phyloP scores from a whole-genome alignment of 2,113 vertebrate genomes.

The Actinemys pallida region DNA sequence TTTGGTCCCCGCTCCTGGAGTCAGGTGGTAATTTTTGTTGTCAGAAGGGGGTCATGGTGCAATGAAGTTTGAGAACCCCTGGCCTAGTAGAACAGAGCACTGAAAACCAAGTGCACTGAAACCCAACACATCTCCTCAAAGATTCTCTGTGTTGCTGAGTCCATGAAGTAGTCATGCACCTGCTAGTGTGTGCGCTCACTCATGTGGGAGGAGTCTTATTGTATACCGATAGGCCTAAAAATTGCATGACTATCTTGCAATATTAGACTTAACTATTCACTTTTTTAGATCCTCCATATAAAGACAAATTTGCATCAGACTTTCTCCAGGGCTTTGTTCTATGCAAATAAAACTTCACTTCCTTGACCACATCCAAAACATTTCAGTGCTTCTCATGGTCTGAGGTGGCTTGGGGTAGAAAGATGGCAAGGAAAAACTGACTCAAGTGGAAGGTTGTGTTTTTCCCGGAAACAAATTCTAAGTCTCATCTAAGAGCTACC shows the following conservation, averaged over 20 bases:
- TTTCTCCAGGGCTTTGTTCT: background rate
- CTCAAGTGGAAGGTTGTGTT: fast-evolving
- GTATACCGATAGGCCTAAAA: background rate
- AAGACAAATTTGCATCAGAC: background rate
- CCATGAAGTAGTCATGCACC: background rate
- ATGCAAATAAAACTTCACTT: background rate
- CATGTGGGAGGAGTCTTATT: no score
- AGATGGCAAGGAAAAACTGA: background rate
- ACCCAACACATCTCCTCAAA: background rate
- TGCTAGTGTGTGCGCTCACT: background rate
- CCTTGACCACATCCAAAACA: background rate
- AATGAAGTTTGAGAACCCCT: no score
- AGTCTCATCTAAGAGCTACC: background rate
- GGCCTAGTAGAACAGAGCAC: background rate
- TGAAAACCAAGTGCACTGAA: background rate
- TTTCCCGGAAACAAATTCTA: background rate
- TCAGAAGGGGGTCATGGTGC: no score
- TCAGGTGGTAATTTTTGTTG: no score
- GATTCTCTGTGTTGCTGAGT: background rate
- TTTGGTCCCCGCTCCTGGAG: no score
- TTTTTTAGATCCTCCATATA: background rate
- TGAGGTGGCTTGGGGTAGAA: background rate
- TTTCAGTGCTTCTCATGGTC: background rate
- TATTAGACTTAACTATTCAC: background rate
- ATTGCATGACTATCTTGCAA: background rate